Evolutionary conservation across 2,113 vertebrate species (phyloP).

Genomic region (Pantherophis guttatus): DNA sequence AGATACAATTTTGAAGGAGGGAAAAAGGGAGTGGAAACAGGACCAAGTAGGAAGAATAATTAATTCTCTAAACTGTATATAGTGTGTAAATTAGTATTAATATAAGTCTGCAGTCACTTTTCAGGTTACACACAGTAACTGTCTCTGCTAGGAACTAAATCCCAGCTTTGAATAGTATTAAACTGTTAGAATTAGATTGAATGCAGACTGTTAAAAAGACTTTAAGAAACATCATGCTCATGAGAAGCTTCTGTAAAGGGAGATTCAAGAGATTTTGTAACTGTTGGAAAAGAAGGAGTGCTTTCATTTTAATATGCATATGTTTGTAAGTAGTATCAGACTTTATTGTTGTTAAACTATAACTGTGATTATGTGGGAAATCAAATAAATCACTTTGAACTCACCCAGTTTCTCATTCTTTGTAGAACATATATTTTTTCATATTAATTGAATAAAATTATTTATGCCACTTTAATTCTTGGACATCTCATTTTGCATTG

Average conservation of each 20-base stretch:
- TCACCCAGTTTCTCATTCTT: slow-evolving; percentile 52
- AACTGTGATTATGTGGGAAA: slow-evolving; percentile 91
- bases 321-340: slow-evolving; percentile 87
- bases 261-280: slow-evolving; percentile 74
- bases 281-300: slow-evolving; percentile 73
- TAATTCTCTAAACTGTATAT: slow-evolving; percentile 76
- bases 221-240: slow-evolving; percentile 61
- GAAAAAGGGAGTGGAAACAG: slow-evolving; percentile 44
- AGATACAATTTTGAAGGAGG: slow-evolving; percentile 51
- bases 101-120: slow-evolving; percentile 71
- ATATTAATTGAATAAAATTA: slow-evolving; percentile 31
- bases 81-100: slow-evolving; percentile 76
- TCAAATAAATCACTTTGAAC: slow-evolving; percentile 87
- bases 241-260: slow-evolving; percentile 72
- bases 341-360: slow-evolving; percentile 86
- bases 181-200: slow-evolving; percentile 74
- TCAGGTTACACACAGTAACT: slow-evolving; percentile 61
- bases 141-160: slow-evolving; percentile 72
- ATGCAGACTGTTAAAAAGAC: slow-evolving; percentile 72
- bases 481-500: slow-evolving; percentile 21
- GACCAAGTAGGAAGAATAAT: slow-evolving; percentile 58
- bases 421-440: slow-evolving; percentile 42
- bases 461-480: slow-evolving; percentile 14
- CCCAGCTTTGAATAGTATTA: slow-evolving; percentile 70
- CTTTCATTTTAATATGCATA: slow-evolving; percentile 84